Evolutionary conservation across 2,888 invertebrate species (phyloP), one percentile per base, ranked within the genome.

Genomic region (Corbicula japonica): DNA sequence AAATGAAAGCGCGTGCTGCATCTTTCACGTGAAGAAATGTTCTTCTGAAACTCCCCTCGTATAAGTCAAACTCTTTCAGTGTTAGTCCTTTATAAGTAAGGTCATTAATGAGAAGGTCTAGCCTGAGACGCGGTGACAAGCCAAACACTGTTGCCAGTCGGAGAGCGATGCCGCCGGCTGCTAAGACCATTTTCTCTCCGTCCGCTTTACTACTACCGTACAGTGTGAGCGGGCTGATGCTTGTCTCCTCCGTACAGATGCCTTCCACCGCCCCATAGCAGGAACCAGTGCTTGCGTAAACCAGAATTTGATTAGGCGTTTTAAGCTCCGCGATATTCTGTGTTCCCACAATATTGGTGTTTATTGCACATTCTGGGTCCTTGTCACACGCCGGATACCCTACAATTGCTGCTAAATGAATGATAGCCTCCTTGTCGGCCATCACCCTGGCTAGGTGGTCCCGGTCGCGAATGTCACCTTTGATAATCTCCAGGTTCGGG

Each of bases 301-400:
- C 84, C 23, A 93, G 26, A 18, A 88, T 89, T 78, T 93, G 93
- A 35, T 89, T 80, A 1, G 89, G 88, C 15, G 80, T 82, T 70
- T 92, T 82, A 15, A 89, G 85, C 4, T 87, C 78, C 2, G 89
- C 85, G 8, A 93, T 65, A 50, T 86, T 90, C 38, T 79, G 70
- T 12, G 93, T 93, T 8, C 92, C 93, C 3, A 81, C 80, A 32
- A 91, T 91, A 72, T 93, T 93, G 12, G 91, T 88, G 6, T 84
- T 79, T 35, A 80, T 82, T 0, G 93, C 93, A 44, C 88, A 65
- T 12, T 88, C 87, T 0, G 90, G 92, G 60, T 93, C 89, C 62
- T 89, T 89, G 73, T 93, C 92, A 73, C 93, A 93, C 2, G 93
- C 93, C 4, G 93, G 93, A 75, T 92, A 93, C 10, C 93, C 93